phyloP scores from a whole-genome alignment of 1,140 invertebrate species.

The Drosophila bocki region DNA sequence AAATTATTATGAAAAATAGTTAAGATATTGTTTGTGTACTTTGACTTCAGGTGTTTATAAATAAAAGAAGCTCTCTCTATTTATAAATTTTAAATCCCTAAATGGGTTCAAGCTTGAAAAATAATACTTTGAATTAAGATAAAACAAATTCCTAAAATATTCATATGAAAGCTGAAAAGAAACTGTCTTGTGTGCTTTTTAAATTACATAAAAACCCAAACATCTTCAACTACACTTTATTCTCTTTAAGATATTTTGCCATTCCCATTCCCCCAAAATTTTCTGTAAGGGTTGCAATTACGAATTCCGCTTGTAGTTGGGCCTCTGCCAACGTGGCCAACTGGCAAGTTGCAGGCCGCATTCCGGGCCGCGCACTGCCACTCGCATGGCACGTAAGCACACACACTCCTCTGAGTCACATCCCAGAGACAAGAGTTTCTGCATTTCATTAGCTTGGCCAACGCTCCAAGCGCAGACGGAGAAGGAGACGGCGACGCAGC shows the following conservation, averaged over 20 bases:
- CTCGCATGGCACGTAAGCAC: constrained; percentile 43
- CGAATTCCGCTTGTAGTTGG: constrained; percentile 13
- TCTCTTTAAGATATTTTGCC: not conserved
- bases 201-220: not conserved
- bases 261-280: not conserved
- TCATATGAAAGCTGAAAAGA: not conserved
- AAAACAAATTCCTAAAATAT: not conserved
- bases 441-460: constrained; percentile 46
- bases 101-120: not conserved
- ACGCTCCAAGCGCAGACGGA: constrained; percentile 9
- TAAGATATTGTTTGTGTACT: too few species aligned
- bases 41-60: too few species aligned
- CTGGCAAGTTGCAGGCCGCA: constrained; percentile 36
- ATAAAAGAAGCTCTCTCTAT: not conserved
- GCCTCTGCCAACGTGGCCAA: constrained; percentile 30
- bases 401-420: constrained; percentile 47
- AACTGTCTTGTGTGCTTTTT: not conserved
- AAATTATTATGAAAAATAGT: not conserved
- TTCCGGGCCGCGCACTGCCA: constrained; percentile 32
- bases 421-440: constrained; percentile 30
- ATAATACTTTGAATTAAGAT: not conserved
- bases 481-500: not conserved
- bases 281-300: constrained; percentile 16
- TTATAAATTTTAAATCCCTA: not conserved
- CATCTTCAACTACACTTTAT: not conserved